Evolutionary conservation across 2,113 vertebrate species (phyloP).

Genomic region (Castor canadensis): DNA sequence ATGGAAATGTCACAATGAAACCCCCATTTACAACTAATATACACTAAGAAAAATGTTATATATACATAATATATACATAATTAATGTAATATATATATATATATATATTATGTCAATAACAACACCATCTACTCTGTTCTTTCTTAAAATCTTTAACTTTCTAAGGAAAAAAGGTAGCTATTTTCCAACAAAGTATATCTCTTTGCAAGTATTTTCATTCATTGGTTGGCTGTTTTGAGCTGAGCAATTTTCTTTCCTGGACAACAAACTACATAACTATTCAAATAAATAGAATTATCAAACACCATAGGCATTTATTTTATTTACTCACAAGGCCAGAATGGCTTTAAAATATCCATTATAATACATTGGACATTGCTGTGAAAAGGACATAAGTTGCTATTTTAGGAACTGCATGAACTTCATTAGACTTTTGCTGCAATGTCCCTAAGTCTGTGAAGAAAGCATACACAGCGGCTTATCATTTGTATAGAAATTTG

Average conservation of each 20-base stretch:
- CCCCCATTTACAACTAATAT: no score
- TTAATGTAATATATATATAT: no score
- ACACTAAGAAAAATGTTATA: no score
- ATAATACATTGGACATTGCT: neutral
- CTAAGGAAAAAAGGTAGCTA: neutral
- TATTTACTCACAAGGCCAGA: conserved; percentile 9
- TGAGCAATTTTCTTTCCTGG: conserved; percentile 22
- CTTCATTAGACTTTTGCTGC: neutral
- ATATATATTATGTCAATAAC: no score
- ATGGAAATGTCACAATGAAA: no score
- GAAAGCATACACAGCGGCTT: neutral
- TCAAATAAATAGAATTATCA: conserved; percentile 27
- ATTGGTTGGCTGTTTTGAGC: conserved; percentile 24
- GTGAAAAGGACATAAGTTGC: neutral
- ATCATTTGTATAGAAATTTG: neutral
- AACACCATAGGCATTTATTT: neutral
- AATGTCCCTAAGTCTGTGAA: neutral
- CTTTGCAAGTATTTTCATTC: neutral
- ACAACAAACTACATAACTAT: neutral
- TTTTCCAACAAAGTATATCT: conserved; percentile 1
- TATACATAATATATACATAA: no score
- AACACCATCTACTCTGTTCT: no score
- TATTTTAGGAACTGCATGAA: neutral
- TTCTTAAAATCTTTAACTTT: neutral
- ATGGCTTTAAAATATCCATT: conserved; percentile 53